Conservation (phyloP, 2,797 vertebrate genomes). For the Poliocrania exsul region DNA sequence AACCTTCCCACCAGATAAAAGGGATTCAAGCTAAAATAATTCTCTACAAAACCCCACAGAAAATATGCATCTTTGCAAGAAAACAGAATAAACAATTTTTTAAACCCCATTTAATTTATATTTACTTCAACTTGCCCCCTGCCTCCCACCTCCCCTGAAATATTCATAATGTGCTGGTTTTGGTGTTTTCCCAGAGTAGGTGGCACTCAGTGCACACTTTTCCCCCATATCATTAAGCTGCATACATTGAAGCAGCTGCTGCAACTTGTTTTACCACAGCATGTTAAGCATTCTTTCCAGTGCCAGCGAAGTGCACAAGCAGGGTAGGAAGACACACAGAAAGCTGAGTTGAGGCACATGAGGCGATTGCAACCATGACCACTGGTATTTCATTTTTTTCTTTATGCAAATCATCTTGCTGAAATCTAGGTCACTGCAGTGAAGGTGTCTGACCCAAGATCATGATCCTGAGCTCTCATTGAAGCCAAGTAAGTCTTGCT, state of each 20-base stretch:
- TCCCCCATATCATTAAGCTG: not conserved
- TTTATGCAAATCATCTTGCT: not conserved
- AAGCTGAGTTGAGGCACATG: not conserved
- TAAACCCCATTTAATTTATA: not conserved
- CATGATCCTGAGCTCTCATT: not conserved
- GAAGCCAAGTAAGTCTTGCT: not conserved
- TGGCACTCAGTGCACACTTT: not conserved
- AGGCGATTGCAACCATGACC: not conserved
- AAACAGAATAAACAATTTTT: not conserved
- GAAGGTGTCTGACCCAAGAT: not conserved
- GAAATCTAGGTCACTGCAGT: not conserved
- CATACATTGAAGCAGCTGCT: not conserved
- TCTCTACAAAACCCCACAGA: not conserved
- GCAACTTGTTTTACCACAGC: not conserved
- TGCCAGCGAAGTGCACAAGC: not conserved
- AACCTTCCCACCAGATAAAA: not conserved
- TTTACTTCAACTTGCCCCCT: fast-evolving
- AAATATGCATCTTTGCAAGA: not conserved
- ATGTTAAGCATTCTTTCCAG: fast-evolving
- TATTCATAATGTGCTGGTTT: not conserved
- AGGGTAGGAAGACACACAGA: not conserved
- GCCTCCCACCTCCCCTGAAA: not conserved
- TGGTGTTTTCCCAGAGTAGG: not conserved
- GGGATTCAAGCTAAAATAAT: not conserved
- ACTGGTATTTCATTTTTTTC: not conserved